Evolutionary conservation across 2,113 vertebrate genomes (phyloP), one percentile per base, ranked within the genome.

Genomic region (Gadus macrocephalus): DNA sequence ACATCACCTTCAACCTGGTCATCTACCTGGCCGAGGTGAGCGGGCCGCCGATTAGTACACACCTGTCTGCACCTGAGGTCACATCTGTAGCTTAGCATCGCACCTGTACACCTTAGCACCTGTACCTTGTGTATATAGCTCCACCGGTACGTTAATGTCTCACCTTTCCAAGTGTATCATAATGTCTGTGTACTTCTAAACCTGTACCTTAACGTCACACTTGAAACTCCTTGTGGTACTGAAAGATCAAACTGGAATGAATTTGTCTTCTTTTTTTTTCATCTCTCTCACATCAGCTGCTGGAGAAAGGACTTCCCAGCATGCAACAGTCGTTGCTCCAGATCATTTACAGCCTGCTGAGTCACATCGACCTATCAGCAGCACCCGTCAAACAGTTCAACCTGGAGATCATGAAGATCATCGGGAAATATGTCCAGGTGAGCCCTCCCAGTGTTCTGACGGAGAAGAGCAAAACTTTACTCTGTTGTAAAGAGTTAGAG

Each of bases 341-440:
- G 84, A 98, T 99, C 27, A 98, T 99, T 83, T 92, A 98, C 75
- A 99, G 97, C 80, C 93, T 99, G 71, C 81, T 99, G 87, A 98
- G 95, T 90, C 94, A 99, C 60, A 92, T 98, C 69, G 97, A 99
- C 87, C 90, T 99, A 15, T 96, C 96, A 3, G 88, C 96, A 58
- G 95, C 96, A 49, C 97, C 97, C 0, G 95, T 95, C 71, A 98
- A 98, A 75, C 95, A 96, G 89, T 99, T 99, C 84, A 99, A 99
- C 85, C 91, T 98, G 84, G 97, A 99, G 83, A 98, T 99, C 86
- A 98, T 99, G 90, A 99, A 99, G 87, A 92, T 97, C 67, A 99
- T 99, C 73, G 95, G 96, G 69, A 99, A 99, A 94, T 99, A 99
- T 31, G 95, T 99, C 38, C 97, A 99, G 95, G 97, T 98, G 60